These are phyloP conservation scores for Podargus strigoides DNA, from an alignment of 2,797 vertebrate species.

Conservation along the genomic window DNA sequence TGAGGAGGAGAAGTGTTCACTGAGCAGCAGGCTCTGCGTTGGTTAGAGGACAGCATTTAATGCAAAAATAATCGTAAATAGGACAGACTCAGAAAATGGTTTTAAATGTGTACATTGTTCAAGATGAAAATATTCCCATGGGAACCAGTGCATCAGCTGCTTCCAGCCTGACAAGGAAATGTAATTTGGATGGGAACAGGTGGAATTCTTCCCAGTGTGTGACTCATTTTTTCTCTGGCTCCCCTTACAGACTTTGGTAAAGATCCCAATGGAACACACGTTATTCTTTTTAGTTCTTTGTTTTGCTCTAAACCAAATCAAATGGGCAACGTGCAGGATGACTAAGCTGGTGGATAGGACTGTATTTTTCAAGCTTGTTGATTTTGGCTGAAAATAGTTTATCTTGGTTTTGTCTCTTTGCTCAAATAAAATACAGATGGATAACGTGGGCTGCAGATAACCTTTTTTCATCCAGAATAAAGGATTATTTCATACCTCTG, in stretches of 20 bases:
- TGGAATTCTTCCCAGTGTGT: slow-evolving; percentile 29
- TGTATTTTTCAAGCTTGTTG: slow-evolving; percentile 9
- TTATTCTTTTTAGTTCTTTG: neutral
- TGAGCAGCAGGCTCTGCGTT: neutral
- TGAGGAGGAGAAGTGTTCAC: neutral
- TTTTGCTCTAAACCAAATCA: neutral
- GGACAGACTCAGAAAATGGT: neutral
- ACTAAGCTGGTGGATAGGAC: neutral
- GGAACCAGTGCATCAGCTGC: slow-evolving; percentile 17
- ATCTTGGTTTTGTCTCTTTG: neutral
- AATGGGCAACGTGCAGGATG: neutral
- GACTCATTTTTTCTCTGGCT: slow-evolving; percentile 50
- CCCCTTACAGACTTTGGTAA: neutral
- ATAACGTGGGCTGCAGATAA: neutral
- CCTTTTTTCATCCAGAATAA: neutral
- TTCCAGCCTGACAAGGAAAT: neutral
- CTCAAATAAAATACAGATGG: neutral
- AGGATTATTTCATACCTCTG: neutral
- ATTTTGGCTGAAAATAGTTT: neutral
- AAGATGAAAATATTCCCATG: slow-evolving; percentile 18
- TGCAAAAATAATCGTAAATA: neutral
- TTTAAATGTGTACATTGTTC: neutral
- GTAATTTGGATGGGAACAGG: slow-evolving; percentile 31
- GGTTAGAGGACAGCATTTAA: neutral
- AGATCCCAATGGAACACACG: neutral